Percentiles rank a stretch among this genome's conserved stretches.
These are phyloP conservation scores for Rhingia rostrata DNA, from an alignment of 2,888 invertebrate genomes.

Conservation along the genomic window DNA sequence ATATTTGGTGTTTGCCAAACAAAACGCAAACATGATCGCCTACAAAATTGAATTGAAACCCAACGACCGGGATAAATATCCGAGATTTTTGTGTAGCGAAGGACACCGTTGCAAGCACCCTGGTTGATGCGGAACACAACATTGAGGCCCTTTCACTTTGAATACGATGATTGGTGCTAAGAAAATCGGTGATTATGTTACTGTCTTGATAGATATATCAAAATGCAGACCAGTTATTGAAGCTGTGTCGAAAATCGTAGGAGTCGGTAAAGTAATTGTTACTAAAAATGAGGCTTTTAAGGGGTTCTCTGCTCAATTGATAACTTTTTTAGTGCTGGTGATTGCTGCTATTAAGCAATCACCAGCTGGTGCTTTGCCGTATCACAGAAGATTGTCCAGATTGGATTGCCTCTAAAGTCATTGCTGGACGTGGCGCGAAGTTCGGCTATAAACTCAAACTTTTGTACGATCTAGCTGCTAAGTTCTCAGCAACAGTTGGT, in stretches of 20 bases:
- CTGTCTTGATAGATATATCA: too few relatives aligned
- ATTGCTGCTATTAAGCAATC: conserved; percentile 90
- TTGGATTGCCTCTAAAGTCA: conserved; percentile 94
- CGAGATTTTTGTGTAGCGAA: too few relatives aligned
- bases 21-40: too few relatives aligned
- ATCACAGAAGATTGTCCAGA: conserved; percentile 98
- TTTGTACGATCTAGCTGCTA: conserved; percentile 97
- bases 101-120: too few relatives aligned
- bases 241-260: conserved; percentile 93
- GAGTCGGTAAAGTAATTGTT: conserved; percentile 93
- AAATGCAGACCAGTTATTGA: too few relatives aligned
- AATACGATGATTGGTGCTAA: conserved; percentile 96
- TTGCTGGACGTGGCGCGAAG: conserved; percentile 97
- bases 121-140: too few relatives aligned
- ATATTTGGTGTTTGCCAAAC: too few relatives aligned
- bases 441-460: conserved; percentile 98
- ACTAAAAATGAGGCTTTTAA: conserved; percentile 95
- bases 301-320: too few relatives aligned
- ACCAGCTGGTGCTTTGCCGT: conserved; percentile 89
- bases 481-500: conserved; percentile 98
- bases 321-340: too few relatives aligned
- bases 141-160: conserved; percentile 93
- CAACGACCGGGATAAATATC: too few relatives aligned
- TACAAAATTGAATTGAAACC: too few relatives aligned
- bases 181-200: conserved; percentile 95